phyloP scores from a whole-genome alignment of 2,113 vertebrate genomes.

The Castor canadensis region DNA sequence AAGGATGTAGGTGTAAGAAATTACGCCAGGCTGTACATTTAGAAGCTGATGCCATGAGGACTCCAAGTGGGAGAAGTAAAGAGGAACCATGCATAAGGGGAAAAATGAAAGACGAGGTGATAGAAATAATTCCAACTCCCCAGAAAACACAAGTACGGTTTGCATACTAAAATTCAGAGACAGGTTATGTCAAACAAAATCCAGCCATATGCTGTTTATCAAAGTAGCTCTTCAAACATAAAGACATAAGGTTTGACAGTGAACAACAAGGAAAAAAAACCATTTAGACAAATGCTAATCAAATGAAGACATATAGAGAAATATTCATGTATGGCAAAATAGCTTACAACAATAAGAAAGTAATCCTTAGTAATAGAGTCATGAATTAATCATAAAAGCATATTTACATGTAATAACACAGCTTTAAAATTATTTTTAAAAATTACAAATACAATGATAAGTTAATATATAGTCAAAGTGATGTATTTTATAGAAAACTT shows the following conservation, averaged over 20 bases:
- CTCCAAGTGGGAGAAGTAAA: background rate
- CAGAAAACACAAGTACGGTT: background rate
- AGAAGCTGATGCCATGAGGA: background rate
- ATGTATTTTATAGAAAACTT: background rate
- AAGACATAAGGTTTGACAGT: background rate
- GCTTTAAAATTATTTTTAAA: background rate
- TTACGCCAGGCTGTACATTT: background rate
- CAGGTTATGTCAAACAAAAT: background rate
- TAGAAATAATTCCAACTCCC: background rate
- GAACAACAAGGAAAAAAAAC: background rate
- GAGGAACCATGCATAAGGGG: background rate
- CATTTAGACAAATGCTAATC: background rate
- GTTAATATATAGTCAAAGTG: background rate
- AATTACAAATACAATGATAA: background rate
- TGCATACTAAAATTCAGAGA: background rate
- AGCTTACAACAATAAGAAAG: background rate
- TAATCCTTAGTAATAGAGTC: background rate
- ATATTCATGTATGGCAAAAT: background rate
- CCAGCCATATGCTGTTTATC: background rate
- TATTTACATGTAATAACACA: background rate
- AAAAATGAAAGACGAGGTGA: background rate
- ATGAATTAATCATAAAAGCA: constrained; percentile 28
- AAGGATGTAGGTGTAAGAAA: background rate
- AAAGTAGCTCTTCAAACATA: background rate
- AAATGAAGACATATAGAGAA: background rate